phyloP scores from a whole-genome alignment of 2,113 vertebrate genomes.

The Syngnathus scovelli region DNA sequence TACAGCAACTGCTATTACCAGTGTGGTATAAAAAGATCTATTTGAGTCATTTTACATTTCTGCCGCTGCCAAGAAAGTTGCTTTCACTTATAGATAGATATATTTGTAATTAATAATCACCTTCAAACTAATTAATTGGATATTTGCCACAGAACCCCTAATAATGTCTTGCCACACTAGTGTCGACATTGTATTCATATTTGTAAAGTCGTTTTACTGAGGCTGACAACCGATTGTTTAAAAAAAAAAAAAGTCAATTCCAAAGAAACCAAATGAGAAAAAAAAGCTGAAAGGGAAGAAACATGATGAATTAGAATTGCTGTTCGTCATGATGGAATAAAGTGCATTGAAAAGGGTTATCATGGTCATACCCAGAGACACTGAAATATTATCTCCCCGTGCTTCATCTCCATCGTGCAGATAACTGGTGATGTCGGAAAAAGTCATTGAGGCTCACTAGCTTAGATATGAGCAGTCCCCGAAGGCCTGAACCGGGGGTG shows the following conservation, averaged over 20 bases:
- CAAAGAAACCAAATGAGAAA: neutral
- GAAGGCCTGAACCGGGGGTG: constrained; percentile 39
- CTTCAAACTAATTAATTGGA: too few relatives aligned
- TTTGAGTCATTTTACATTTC: neutral
- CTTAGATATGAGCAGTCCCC: constrained; percentile 36
- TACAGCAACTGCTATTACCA: constrained; percentile 23
- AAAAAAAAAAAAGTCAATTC: neutral
- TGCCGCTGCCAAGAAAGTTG: neutral
- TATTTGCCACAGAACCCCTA: too few relatives aligned
- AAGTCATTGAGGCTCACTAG: constrained; percentile 43
- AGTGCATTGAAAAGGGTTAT: constrained; percentile 35
- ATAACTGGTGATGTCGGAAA: constrained; percentile 39
- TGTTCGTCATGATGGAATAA: constrained; percentile 21
- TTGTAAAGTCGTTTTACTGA: neutral
- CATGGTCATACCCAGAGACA: constrained; percentile 18
- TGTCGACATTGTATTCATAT: neutral
- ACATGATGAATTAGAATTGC: neutral
- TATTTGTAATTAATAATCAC: too few relatives aligned
- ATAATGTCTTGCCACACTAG: too few relatives aligned
- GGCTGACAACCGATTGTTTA: neutral
- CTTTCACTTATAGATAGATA: constrained; percentile 8
- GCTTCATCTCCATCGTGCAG: constrained; percentile 31
- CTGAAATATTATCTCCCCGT: constrained; percentile 34
- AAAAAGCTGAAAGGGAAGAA: constrained; percentile 5
- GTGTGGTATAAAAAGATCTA: neutral